Base-by-base conservation (phyloP, 2,113 vertebrate genomes). In the Bostrychus sinensis region DNA sequence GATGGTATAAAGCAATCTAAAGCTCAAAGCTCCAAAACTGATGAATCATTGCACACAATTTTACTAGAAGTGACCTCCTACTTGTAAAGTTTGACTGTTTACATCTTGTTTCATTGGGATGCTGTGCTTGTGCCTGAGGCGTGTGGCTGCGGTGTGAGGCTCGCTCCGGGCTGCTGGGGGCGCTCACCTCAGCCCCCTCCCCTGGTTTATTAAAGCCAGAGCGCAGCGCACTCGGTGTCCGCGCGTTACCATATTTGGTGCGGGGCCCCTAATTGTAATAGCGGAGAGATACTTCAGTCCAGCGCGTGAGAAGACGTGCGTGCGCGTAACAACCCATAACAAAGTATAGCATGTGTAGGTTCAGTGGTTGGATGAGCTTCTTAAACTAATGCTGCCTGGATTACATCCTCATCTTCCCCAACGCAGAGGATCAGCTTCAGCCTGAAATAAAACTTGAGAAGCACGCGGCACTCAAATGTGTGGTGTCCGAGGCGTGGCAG, bases 171-270 rank as follows among this genome's bases (percentile, higher is more conserved):
- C 88, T 62, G 78, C 75, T 66, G 90, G 71, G 87, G 89, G 90
- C 88, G 90, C 88, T 73, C 65, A 56, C 25, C 48, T 30, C 57
- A 68, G 38, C 74, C 71, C 39, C 64, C 22, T 46, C 68, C 57
- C 65, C 75, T 51, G 43, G 62, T 60, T 25, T n/a, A n/a, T 19
- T 5, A 70, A 25, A 57, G 37, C 71, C 54, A 48, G 42, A 32
- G 59, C 0, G n/a, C 23, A 55, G 57, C 55, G 56, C n/a, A n/a
- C n/a, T n/a, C n/a, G 34, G 64, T 70, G 84, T 81, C 73, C 73
- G 74, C 73, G 81, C 64, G 69, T 92, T 89, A 60, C 92, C 92
- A 88, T 92, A 92, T 93, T 93, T 93, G 91, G 92, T 87, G 81
- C 17, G 82, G 74, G 82, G 73, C 59, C 68, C 81, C 77, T 67